Conservation (phyloP, 2,797 vertebrate genomes). For the Aselliscus stoliczkanus region DNA sequence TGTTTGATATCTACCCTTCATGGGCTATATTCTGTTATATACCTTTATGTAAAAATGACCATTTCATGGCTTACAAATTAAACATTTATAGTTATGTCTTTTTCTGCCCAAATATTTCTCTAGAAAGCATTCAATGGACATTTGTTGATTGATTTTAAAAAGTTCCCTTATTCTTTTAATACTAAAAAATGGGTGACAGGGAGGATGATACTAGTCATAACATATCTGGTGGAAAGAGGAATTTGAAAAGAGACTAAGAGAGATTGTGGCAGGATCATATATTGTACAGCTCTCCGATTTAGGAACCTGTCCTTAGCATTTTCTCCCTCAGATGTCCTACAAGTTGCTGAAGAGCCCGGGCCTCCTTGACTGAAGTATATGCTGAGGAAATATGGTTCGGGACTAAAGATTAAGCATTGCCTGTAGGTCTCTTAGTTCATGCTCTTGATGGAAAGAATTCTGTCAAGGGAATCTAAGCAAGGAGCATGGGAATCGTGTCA, state of each 20-base stretch:
- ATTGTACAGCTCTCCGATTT: not conserved
- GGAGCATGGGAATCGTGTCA: not conserved
- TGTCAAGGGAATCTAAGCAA: not conserved
- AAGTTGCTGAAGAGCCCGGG: not conserved
- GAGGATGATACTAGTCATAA: not conserved
- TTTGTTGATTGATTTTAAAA: not conserved
- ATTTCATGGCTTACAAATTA: not conserved
- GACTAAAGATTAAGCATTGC: not conserved
- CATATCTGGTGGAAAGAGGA: not conserved
- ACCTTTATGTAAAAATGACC: constrained; percentile 7
- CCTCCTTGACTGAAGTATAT: not conserved
- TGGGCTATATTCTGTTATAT: not conserved
- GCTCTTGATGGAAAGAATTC: constrained; percentile 60
- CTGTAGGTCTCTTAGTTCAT: constrained; percentile 53
- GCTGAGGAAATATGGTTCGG: constrained; percentile 2
- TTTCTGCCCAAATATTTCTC: not conserved
- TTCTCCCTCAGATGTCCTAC: not conserved
- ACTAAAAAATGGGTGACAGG: not conserved
- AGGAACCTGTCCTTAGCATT: not conserved
- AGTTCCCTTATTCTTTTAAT: not conserved
- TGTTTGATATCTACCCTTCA: not conserved
- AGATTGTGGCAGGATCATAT: not conserved
- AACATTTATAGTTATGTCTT: not conserved
- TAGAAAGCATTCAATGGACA: not conserved
- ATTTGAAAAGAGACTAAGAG: not conserved